Evolutionary conservation across 2,888 invertebrate genomes (phyloP).

Genomic region (Drosophila algonquin): DNA sequence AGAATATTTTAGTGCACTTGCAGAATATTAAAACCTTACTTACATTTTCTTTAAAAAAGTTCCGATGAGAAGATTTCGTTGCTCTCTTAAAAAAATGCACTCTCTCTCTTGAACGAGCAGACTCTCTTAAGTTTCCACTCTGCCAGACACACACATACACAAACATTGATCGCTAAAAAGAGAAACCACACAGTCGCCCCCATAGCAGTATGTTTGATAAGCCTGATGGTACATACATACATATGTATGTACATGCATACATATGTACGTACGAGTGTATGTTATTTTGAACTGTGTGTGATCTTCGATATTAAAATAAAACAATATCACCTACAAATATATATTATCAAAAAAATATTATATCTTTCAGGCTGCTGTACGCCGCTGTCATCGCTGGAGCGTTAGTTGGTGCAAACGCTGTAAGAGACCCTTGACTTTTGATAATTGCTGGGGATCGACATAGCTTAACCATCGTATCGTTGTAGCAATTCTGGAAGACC

Average conservation of each 20-base stretch:
- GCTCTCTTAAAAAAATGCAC: not conserved
- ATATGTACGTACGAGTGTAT: no score
- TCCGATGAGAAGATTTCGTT: not conserved
- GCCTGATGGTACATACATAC: not conserved
- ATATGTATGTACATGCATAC: no score
- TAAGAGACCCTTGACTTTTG: conserved; percentile 60
- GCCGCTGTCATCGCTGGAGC: conserved; percentile 81
- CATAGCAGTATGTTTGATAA: not conserved
- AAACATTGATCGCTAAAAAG: not conserved
- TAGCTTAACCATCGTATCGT: conserved; percentile 10
- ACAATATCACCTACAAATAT: not conserved
- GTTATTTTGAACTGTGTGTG: no score
- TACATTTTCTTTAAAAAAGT: not conserved
- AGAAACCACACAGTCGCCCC: conserved; percentile 1
- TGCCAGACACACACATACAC: conserved; percentile 5
- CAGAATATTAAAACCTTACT: not conserved
- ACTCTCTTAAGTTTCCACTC: conserved; percentile 5
- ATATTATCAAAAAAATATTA: not conserved
- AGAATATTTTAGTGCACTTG: not conserved
- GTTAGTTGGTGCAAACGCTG: conserved; percentile 79
- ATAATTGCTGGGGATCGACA: not conserved
- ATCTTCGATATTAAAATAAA: no score
- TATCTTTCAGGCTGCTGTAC: conserved; percentile 81
- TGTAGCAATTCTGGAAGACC: conserved; percentile 84
- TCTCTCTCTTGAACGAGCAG: not conserved